A percentile compares a stretch with the other conserved stretches of the same genome.
These are phyloP conservation scores for Pipistrellus pygmaeus DNA, from an alignment of 2,797 vertebrate species.

Conservation along the genomic window DNA sequence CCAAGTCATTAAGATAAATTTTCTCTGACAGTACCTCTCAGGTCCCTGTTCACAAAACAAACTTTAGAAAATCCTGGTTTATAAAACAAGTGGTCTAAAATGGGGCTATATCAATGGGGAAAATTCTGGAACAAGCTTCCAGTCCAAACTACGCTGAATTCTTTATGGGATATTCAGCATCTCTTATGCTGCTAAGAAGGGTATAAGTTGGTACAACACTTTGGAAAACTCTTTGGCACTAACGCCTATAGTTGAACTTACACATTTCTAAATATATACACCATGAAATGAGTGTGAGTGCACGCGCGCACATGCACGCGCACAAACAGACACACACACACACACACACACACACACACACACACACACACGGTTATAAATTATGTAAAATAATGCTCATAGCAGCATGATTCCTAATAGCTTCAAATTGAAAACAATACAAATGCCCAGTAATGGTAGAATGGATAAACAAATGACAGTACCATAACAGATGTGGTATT, in stretches of 20 bases:
- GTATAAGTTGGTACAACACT: background rate
- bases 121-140: background rate
- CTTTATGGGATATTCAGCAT: background rate
- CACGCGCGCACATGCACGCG: rapidly evolving
- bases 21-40: background rate
- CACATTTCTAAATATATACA: background rate
- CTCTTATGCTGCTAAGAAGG: background rate
- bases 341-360: background rate
- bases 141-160: background rate
- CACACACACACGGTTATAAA: background rate
- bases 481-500: background rate
- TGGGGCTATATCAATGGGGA: background rate
- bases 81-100: background rate
- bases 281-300: background rate
- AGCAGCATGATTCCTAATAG: background rate
- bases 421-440: background rate
- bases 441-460: background rate
- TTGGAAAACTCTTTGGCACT: background rate
- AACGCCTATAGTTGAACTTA: background rate
- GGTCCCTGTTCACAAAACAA: background rate
- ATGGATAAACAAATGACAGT: background rate
- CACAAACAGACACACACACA: background rate
- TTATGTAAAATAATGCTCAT: background rate
- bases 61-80: background rate
- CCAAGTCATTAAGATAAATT: background rate